These are phyloP conservation scores for Galago senegalensis DNA, from an alignment of 2,797 vertebrate species.

Conservation along the genomic window DNA sequence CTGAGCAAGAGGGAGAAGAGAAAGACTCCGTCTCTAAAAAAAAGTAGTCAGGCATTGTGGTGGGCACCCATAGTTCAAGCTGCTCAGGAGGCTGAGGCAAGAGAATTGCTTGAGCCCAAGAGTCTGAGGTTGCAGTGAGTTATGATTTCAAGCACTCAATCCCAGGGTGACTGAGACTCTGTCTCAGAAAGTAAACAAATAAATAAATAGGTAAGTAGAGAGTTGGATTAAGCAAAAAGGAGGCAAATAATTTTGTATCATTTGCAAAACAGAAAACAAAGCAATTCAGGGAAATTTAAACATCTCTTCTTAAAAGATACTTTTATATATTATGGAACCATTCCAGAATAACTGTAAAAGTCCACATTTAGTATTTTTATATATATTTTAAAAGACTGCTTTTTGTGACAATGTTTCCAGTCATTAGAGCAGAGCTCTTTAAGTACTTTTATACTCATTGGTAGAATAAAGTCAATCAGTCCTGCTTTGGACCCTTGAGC, in stretches of 20 bases:
- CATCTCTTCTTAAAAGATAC: slow-evolving; percentile 27
- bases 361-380: not conserved
- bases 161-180: no score
- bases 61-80: no score
- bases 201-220: not conserved
- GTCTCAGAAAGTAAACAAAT: not conserved
- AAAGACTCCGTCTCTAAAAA: no score
- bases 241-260: not conserved
- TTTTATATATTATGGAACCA: not conserved
- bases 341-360: slow-evolving; percentile 47
- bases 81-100: no score
- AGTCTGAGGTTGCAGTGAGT: no score
- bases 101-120: no score
- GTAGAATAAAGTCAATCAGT: not conserved
- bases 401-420: not conserved
- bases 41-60: no score
- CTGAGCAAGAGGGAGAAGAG: no score
- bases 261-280: slow-evolving; percentile 54
- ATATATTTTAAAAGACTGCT: not conserved
- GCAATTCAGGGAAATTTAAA: not conserved
- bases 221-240: slow-evolving; percentile 33
- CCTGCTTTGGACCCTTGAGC: not conserved
- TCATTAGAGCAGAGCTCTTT: not conserved
- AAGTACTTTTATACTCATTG: not conserved
- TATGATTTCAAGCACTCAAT: no score